Conservation (phyloP, 2,113 vertebrate genomes). For the Gallinago media region DNA sequence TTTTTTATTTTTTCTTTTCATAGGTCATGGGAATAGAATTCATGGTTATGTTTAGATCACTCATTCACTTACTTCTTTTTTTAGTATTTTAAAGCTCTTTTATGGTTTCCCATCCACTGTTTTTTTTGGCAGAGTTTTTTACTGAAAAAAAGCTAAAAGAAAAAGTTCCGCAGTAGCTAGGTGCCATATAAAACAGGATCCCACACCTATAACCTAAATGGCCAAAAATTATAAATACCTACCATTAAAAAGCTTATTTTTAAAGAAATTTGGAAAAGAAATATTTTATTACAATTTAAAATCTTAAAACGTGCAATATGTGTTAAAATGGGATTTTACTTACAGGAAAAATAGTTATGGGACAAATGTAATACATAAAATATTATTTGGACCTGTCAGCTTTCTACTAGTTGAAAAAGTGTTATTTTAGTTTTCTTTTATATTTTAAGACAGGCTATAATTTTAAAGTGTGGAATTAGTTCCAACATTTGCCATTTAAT, state of each 20-base stretch:
- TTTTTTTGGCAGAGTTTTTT: conserved; percentile 72
- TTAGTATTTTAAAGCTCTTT: conserved; percentile 73
- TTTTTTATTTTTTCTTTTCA: conserved; percentile 23
- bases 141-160: conserved; percentile 52
- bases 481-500: conserved; percentile 7
- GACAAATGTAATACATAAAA: conserved; percentile 17
- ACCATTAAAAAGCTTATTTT: conserved; percentile 66
- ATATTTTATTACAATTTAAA: conserved; percentile 62
- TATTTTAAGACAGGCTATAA: conserved; percentile 2
- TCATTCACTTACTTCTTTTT: conserved; percentile 70
- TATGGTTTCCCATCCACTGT: conserved; percentile 73
- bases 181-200: conserved; percentile 81
- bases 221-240: conserved; percentile 74
- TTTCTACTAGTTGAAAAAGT: conserved; percentile 10
- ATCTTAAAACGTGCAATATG: conserved; percentile 39
- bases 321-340: conserved; percentile 31
- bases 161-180: conserved; percentile 69
- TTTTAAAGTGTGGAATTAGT: not conserved
- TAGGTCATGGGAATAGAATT: conserved; percentile 73
- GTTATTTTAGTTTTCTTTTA: conserved; percentile 8
- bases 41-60: conserved; percentile 67
- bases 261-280: conserved; percentile 55
- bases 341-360: conserved; percentile 22
- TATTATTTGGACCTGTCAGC: conserved; percentile 11
- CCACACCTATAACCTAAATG: conserved; percentile 69